Conservation (phyloP, 2,113 vertebrate genomes). For the Rhynchomys soricoides region DNA sequence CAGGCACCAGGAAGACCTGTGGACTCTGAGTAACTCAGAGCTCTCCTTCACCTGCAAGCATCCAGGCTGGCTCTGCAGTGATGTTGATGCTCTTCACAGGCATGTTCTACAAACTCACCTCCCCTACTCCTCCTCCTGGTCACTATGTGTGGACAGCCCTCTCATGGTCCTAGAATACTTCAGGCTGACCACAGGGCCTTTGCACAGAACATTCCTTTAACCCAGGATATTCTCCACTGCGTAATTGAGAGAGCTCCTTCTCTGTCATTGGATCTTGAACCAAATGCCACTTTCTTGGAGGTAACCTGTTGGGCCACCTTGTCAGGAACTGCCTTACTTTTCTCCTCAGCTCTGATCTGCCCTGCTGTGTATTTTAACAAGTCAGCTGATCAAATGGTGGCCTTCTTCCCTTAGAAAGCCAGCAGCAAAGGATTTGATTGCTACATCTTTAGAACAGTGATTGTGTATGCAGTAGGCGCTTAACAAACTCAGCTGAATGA, state of each 20-base stretch:
- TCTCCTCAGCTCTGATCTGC: background rate
- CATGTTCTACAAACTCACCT: background rate
- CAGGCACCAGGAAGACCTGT: background rate
- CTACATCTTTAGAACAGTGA: background rate
- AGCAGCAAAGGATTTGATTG: background rate
- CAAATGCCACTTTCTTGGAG: background rate
- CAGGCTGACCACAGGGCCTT: background rate
- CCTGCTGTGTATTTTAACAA: background rate
- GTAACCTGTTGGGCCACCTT: background rate
- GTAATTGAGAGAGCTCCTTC: background rate
- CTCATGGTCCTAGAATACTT: background rate
- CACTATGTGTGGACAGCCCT: background rate
- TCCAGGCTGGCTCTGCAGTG: background rate
- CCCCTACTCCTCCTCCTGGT: background rate
- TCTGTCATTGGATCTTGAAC: background rate
- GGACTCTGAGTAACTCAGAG: rapidly evolving
- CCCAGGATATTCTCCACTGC: background rate
- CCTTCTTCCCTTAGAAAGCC: background rate
- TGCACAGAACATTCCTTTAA: background rate
- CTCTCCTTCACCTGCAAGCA: background rate
- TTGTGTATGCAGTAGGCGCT: background rate
- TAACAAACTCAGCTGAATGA: background rate
- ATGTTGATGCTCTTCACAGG: background rate
- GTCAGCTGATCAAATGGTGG: background rate
- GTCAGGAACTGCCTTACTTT: background rate